Evolutionary conservation across 2,113 vertebrate genomes (phyloP).

Genomic region (Ciconia stormi): DNA sequence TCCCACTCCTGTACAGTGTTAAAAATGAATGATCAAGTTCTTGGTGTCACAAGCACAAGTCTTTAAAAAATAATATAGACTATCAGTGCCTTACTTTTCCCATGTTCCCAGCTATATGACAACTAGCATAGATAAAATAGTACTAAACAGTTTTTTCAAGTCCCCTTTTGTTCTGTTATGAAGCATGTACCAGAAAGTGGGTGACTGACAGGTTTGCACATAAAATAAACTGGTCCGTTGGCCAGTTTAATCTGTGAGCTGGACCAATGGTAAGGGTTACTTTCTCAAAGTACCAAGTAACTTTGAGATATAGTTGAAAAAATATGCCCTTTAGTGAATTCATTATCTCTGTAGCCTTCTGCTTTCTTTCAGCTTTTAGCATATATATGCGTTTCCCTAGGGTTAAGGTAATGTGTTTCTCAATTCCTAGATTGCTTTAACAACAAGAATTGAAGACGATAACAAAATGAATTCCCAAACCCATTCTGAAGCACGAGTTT

Average conservation of each 20-base stretch:
- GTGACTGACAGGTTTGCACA: background rate
- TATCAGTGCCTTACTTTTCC: background rate
- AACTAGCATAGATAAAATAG: background rate
- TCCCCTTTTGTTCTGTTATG: background rate
- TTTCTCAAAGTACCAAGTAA: background rate
- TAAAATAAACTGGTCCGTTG: background rate
- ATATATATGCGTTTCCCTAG: background rate
- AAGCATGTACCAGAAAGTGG: background rate
- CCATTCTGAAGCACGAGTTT: background rate
- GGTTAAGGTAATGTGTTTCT: conserved; percentile 24
- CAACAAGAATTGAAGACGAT: background rate
- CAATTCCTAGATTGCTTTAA: conserved; percentile 37
- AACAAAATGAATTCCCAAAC: conserved; percentile 32
- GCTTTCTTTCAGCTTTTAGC: background rate
- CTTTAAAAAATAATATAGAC: background rate
- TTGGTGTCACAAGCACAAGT: background rate
- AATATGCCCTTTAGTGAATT: background rate
- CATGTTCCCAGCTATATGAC: background rate
- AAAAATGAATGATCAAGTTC: background rate
- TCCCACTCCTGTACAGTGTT: background rate
- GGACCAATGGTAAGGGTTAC: background rate
- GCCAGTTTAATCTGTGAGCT: background rate
- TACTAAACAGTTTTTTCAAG: background rate
- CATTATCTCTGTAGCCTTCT: background rate
- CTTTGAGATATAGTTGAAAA: background rate